phyloP scores from a whole-genome alignment of 1,140 invertebrate species.

The Eriosoma lanigerum region DNA sequence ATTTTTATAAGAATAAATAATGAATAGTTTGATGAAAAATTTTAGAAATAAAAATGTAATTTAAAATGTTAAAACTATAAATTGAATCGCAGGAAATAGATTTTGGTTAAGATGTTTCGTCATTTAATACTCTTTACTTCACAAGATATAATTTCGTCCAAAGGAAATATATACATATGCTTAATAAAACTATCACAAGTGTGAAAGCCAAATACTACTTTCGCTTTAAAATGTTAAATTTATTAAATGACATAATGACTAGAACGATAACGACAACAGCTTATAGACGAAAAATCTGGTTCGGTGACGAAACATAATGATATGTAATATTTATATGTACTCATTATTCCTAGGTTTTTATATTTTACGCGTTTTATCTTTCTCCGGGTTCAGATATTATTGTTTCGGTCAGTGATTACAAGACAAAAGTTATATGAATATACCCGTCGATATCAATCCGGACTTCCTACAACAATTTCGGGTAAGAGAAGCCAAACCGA shows the following conservation, averaged over 20 bases:
- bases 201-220: constrained; percentile 36
- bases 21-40: background rate
- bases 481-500: background rate
- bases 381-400: background rate
- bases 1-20: no score
- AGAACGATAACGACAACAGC: background rate
- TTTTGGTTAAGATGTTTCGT: background rate
- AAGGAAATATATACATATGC: background rate
- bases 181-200: background rate
- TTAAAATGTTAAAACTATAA: background rate
- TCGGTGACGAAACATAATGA: background rate
- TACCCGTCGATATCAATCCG: background rate
- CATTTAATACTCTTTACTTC: background rate
- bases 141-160: background rate
- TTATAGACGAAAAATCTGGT: background rate
- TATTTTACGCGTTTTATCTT: background rate
- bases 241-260: constrained; percentile 28
- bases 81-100: background rate
- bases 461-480: constrained; percentile 29
- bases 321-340: constrained; percentile 14
- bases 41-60: background rate
- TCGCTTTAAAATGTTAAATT: constrained; percentile 28
- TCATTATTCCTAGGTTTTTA: background rate
- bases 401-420: constrained; percentile 22
- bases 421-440: constrained; percentile 14